These are phyloP conservation scores for Spodoptera picta DNA, from an alignment of 2,888 invertebrate genomes.

Conservation along the genomic window DNA sequence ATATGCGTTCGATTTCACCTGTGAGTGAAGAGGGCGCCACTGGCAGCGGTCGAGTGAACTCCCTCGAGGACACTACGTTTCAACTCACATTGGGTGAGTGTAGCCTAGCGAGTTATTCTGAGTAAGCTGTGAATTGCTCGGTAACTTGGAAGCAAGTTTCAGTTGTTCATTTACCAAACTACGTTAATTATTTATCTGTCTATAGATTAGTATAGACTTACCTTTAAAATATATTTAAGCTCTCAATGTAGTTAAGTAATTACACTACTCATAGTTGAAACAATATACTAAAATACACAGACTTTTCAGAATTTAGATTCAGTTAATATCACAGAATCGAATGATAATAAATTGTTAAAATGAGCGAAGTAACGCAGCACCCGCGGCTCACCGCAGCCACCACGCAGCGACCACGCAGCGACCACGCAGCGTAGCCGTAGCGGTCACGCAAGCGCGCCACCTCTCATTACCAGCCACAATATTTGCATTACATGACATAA, in stretches of 20 bases:
- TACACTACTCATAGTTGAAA: constrained; percentile 1
- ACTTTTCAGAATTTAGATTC: constrained; percentile 3
- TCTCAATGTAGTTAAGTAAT: too few relatives aligned
- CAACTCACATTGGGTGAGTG: neutral
- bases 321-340: constrained; percentile 19
- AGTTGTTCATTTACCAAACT: too few relatives aligned
- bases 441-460: constrained; percentile 23
- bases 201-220: too few relatives aligned
- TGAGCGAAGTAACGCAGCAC: constrained; percentile 10
- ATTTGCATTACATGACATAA: constrained; percentile 45
- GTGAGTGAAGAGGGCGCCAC: constrained; percentile 13
- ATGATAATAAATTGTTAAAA: constrained; percentile 39
- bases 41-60: neutral
- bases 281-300: constrained; percentile 1
- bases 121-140: too few relatives aligned
- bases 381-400: constrained; percentile 21
- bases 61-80: constrained; percentile 15
- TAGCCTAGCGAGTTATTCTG: too few relatives aligned
- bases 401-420: constrained; percentile 40
- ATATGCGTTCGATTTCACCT: constrained; percentile 35
- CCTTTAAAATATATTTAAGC: too few relatives aligned
- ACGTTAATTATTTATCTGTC: too few relatives aligned
- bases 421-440: constrained; percentile 29
- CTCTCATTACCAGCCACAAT: constrained; percentile 40
- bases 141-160: too few relatives aligned